Evolutionary conservation across 2,888 invertebrate genomes (phyloP), one percentile per base, ranked within the genome.

Genomic region (Andrena trimmerana): DNA sequence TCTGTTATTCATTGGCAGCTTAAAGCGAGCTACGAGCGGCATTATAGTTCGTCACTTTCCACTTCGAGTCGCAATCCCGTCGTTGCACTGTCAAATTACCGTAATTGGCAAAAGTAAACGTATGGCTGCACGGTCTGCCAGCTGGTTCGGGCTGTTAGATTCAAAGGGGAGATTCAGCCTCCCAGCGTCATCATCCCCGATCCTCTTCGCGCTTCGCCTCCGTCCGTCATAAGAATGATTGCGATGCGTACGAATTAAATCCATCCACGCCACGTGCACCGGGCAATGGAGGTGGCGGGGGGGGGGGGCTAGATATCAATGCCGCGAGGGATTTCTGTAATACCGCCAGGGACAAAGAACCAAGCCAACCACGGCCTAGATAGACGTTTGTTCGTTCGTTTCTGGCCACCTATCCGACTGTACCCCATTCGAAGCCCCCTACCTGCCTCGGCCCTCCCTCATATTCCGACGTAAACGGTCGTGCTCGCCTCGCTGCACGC

Each of bases 401-500:
- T 74, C 80, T 77, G 78, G 75, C 81, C 74, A 73, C 76, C 73
- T 75, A 63, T 67, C 62, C 62, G 74, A 63, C 29, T 31, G 63
- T 31, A 57, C 42, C 72, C 66, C 78, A 50, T 74, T 69, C 78
- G 71, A 31, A 36, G 24, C 60, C 48, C 68, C 76, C 85, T 57
- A 73, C 75, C 85, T 68, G 68, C 74, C 78, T 67, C 85, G 81
- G 77, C 81, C 65, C 83, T 83, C 83, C 85, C 90, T 89, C 90
- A 88, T 92, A 91, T 89, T 88, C 89, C 87, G 87, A 90, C 90
- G 89, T 90, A 91, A 91, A 91, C 91, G 92, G 84, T 86, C 87
- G 89, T 89, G 86, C 86, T 89, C 91, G 90, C 81, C 84, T 89
- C 91, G 88, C 86, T 90, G 91, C 89, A 90, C 92, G 90, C 92